A percentile compares a stretch with the other conserved stretches of the same genome.
Conservation (phyloP, 2,113 vertebrate genomes). For the Salvelinus fontinalis region DNA sequence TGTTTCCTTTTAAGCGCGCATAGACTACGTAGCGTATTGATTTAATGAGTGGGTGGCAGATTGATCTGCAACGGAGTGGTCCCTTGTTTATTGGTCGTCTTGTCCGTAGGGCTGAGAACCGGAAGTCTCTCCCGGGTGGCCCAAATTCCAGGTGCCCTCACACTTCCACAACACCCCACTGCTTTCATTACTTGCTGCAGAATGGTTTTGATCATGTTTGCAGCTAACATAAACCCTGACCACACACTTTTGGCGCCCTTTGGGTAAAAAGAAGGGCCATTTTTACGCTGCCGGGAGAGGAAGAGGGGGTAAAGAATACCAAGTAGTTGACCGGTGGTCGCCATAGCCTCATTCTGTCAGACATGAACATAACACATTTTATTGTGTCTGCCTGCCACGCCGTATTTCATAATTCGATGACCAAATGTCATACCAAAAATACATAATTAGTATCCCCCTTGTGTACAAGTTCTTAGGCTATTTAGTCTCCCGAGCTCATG, state of each 20-base stretch:
- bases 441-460: too few species aligned
- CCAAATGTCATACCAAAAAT: background rate
- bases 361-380: background rate
- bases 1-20: too few species aligned
- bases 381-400: background rate
- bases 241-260: background rate
- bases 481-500: too few species aligned
- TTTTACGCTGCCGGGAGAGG: background rate
- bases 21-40: slow-evolving; percentile 21
- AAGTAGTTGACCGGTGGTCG: background rate
- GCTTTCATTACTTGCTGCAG: slow-evolving; percentile 42
- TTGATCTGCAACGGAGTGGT: slow-evolving; percentile 40
- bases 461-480: too few species aligned
- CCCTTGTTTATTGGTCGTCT: slow-evolving; percentile 46
- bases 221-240: background rate
- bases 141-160: slow-evolving; percentile 29
- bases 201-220: slow-evolving; percentile 48
- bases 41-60: slow-evolving; percentile 44
- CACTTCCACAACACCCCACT: slow-evolving; percentile 43
- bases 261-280: slow-evolving; percentile 9
- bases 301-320: background rate
- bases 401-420: background rate
- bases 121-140: slow-evolving; percentile 49
- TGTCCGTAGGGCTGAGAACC: slow-evolving; percentile 32
- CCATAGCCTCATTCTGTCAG: background rate